phyloP scores from a whole-genome alignment of 2,797 vertebrate genomes.

The Rhinella marina region DNA sequence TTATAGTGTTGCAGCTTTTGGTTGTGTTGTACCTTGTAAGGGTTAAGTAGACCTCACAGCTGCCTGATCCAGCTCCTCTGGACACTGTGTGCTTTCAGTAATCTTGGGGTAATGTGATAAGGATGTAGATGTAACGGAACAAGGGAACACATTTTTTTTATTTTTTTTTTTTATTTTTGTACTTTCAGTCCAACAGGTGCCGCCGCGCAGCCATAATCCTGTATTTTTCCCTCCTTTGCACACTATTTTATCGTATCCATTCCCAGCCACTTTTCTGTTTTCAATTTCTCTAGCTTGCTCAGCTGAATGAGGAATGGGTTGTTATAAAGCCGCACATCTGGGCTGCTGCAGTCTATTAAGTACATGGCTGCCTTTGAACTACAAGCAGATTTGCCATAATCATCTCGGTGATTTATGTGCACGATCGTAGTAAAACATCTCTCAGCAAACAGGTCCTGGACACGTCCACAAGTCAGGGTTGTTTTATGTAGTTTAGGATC shows the following conservation, averaged over 20 bases:
- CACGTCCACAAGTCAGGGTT: background rate
- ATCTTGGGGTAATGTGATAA: conserved; percentile 10
- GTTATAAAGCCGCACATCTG: conserved; percentile 39
- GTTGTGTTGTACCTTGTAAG: background rate
- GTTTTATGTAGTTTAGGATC: too few relatives aligned
- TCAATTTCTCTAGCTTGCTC: conserved; percentile 23
- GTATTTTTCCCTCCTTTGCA: background rate
- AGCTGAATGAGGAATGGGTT: background rate
- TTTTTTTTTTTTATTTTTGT: too few relatives aligned
- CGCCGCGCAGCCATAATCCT: background rate
- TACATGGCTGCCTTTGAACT: conserved; percentile 39
- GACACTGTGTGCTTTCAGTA: background rate
- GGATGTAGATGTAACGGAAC: background rate
- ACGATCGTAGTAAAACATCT: conserved; percentile 1
- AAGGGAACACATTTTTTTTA: background rate
- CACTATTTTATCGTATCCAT: conserved; percentile 6
- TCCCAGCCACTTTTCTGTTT: conserved; percentile 31
- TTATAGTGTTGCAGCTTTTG: background rate
- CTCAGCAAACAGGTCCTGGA: conserved; percentile 15
- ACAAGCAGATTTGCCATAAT: background rate
- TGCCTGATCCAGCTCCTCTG: background rate
- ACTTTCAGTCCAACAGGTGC: background rate
- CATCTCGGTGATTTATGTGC: conserved; percentile 27
- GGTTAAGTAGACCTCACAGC: background rate
- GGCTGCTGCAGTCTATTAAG: conserved; percentile 16